Conservation (phyloP, 2,113 vertebrate genomes). For the Cynoglossus semilaevis region DNA sequence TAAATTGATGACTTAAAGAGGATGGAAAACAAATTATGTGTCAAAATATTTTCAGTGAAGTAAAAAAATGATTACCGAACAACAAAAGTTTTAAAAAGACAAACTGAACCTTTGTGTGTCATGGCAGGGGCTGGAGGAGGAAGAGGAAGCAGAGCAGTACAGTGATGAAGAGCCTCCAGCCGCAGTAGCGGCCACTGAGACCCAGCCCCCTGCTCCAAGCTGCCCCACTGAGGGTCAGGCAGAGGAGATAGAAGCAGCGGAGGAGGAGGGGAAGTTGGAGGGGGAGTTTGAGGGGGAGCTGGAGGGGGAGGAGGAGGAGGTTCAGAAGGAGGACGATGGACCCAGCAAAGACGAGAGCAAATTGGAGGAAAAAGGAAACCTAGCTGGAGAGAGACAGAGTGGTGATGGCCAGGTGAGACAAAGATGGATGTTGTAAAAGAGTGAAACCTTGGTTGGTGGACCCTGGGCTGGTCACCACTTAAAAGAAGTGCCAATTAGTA, state of each 20-base stretch:
- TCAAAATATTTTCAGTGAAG: no score
- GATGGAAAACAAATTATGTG: no score
- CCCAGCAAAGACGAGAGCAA: slow-evolving; percentile 74
- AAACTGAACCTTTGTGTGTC: not conserved
- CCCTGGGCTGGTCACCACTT: no score
- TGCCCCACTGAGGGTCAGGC: slow-evolving; percentile 51
- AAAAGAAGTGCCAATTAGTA: no score
- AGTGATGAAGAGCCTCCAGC: slow-evolving; percentile 86
- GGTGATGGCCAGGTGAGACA: slow-evolving; percentile 91
- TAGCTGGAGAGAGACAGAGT: slow-evolving; percentile 92
- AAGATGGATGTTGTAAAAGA: no score
- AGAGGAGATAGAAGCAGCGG: slow-evolving; percentile 44
- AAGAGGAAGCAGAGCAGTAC: slow-evolving; percentile 83
- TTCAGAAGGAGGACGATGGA: slow-evolving; percentile 39
- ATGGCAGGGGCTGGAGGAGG: slow-evolving; percentile 68
- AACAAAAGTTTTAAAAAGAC: no score
- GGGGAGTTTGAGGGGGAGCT: slow-evolving; percentile 67
- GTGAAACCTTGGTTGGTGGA: no score
- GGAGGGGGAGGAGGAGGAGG: slow-evolving; percentile 63
- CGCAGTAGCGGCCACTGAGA: slow-evolving; percentile 77
- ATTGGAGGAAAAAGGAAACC: slow-evolving; percentile 77
- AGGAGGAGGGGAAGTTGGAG: slow-evolving; percentile 4
- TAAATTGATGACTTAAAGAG: no score
- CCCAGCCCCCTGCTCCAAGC: slow-evolving; percentile 68
- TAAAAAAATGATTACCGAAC: no score